Percentiles rank a stretch among this genome's conserved stretches.
phyloP scores from a whole-genome alignment of 2,888 invertebrate genomes.

The Pherbina coryleti region DNA sequence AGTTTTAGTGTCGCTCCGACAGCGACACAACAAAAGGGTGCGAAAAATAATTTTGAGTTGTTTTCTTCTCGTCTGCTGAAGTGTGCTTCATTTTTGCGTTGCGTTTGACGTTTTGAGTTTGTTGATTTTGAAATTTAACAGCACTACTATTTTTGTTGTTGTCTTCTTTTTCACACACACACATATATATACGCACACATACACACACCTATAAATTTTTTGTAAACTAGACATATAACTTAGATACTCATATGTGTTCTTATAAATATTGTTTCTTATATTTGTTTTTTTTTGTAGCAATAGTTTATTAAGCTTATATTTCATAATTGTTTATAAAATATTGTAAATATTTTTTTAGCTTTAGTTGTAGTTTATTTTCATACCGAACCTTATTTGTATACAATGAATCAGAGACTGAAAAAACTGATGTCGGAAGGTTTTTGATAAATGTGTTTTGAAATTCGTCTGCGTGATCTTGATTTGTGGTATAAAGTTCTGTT shows the following conservation, averaged over 20 bases:
- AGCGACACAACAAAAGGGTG: conserved; percentile 70
- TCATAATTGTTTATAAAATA: not conserved
- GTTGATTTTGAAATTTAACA: conserved; percentile 1
- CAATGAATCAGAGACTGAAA: no score
- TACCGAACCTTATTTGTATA: no score
- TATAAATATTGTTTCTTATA: not conserved
- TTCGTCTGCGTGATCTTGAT: no score
- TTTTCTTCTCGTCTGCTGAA: conserved; percentile 3
- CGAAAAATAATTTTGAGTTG: conserved; percentile 46
- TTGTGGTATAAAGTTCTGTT: no score
- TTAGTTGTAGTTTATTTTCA: not conserved
- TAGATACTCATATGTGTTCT: not conserved
- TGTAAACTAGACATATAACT: not conserved
- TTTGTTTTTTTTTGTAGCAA: not conserved
- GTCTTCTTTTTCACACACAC: not conserved
- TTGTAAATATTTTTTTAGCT: not conserved
- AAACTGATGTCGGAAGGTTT: no score
- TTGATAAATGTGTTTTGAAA: no score
- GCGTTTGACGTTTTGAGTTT: conserved; percentile 29
- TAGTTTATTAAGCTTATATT: not conserved
- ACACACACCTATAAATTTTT: not conserved
- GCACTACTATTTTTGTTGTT: not conserved
- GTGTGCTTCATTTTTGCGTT: conserved; percentile 38
- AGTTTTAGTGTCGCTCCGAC: conserved; percentile 91
- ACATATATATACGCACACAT: no score